Conservation (phyloP, 2,888 invertebrate genomes). For the Micropterix aruncella region DNA sequence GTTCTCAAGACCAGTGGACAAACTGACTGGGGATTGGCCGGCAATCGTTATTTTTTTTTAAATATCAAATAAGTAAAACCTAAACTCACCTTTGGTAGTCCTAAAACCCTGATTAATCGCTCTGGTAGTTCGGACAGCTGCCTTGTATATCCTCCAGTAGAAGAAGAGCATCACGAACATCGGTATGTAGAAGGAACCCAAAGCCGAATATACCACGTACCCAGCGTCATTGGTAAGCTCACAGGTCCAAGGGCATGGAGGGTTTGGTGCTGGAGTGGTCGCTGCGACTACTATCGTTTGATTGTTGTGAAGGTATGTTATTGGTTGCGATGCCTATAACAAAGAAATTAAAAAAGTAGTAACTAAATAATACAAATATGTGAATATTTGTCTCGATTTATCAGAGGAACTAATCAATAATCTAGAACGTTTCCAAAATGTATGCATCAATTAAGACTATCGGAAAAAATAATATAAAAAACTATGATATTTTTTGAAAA, state of each 20-base stretch:
- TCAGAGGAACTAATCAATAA: no score
- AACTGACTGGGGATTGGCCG: no score
- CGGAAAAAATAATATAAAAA: no score
- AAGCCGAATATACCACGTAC: slow-evolving; percentile 92
- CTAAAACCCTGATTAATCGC: slow-evolving; percentile 86
- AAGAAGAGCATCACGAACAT: slow-evolving; percentile 98
- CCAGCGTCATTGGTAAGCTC: slow-evolving; percentile 88
- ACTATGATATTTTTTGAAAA: no score
- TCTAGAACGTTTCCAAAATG: no score
- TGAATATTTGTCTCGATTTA: no score
- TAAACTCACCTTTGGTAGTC: slow-evolving; percentile 66
- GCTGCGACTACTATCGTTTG: slow-evolving; percentile 18
- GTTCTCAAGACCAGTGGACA: no score
- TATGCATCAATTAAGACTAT: no score
- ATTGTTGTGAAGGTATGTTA: slow-evolving; percentile 15
- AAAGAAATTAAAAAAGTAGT: neutral
- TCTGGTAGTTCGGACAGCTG: slow-evolving; percentile 84
- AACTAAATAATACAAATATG: no score
- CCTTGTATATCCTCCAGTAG: slow-evolving; percentile 93
- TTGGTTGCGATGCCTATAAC: slow-evolving; percentile 10
- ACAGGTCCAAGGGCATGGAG: slow-evolving; percentile 73
- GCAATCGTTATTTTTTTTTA: no score
- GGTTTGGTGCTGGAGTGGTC: slow-evolving; percentile 18
- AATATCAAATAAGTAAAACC: no score
- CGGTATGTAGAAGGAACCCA: slow-evolving; percentile 96